These are phyloP conservation scores for Idaea straminata DNA, from an alignment of 2,888 invertebrate genomes.

Conservation along the genomic window DNA sequence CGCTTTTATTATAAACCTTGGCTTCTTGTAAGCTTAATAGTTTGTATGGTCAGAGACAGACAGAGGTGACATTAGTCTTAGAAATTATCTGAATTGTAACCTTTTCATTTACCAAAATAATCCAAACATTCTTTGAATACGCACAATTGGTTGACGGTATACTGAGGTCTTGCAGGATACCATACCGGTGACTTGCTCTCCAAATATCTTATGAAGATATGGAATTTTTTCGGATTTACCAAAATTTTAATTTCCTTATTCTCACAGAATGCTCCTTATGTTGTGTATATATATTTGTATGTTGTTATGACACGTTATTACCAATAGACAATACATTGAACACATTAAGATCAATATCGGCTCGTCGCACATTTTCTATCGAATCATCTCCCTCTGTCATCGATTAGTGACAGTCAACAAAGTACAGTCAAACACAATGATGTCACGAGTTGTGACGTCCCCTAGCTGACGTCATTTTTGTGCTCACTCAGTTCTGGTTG, in stretches of 20 bases:
- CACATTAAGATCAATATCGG: neutral
- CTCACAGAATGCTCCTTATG: neutral
- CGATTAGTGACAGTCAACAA: conserved; percentile 15
- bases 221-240: neutral
- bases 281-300: neutral
- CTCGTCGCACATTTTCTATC: conserved; percentile 2
- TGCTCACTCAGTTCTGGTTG: conserved; percentile 12
- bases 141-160: too few species aligned
- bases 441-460: conserved; percentile 34
- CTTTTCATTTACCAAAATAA: too few species aligned
- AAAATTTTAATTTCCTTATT: neutral
- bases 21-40: too few species aligned
- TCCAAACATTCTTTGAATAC: too few species aligned
- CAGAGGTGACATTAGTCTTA: too few species aligned
- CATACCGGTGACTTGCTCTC: too few species aligned
- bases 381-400: conserved; percentile 11
- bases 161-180: too few species aligned
- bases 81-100: too few species aligned
- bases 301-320: neutral
- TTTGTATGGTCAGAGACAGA: too few species aligned
- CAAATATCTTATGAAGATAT: too few species aligned
- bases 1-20: too few species aligned
- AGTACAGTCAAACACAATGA: conserved; percentile 34
- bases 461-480: conserved; percentile 29
- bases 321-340: neutral